A percentile compares a stretch with the other conserved stretches of the same genome.
Conservation (phyloP, 1,140 invertebrate genomes). For the Cyclargus thomasi region DNA sequence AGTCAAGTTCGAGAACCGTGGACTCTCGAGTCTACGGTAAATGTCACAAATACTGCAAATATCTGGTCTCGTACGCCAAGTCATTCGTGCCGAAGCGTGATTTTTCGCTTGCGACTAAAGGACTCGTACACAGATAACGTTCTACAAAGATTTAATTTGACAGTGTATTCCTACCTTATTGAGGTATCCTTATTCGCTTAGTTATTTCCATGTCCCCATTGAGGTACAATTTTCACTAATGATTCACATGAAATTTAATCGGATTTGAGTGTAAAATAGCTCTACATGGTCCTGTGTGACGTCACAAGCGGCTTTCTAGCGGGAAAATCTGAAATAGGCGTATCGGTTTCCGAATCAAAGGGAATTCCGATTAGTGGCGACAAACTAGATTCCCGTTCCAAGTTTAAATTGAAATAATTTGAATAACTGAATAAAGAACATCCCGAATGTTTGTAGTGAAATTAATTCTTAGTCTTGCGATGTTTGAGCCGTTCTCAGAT, state of each 20-base stretch:
- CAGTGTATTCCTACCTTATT: too few species aligned
- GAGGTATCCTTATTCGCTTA: too few species aligned
- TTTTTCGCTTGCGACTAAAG: too few species aligned
- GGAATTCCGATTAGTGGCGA: background rate
- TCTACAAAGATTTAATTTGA: too few species aligned
- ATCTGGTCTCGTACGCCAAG: too few species aligned
- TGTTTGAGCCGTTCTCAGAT: too few species aligned
- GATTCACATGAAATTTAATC: background rate
- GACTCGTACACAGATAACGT: too few species aligned
- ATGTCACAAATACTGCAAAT: too few species aligned
- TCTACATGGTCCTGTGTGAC: background rate
- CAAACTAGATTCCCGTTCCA: background rate
- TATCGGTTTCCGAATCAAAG: background rate
- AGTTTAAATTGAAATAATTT: slow-evolving; percentile 4
- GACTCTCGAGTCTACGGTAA: too few species aligned
- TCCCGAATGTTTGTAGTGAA: background rate
- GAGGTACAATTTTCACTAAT: background rate
- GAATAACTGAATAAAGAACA: background rate
- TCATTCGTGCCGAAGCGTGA: too few species aligned
- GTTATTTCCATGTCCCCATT: too few species aligned
- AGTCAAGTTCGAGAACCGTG: too few species aligned
- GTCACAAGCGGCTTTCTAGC: background rate
- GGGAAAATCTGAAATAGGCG: background rate
- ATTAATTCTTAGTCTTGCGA: background rate
- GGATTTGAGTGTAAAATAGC: background rate